Conservation (phyloP, 2,797 vertebrate species). For the Balearica regulorum region DNA sequence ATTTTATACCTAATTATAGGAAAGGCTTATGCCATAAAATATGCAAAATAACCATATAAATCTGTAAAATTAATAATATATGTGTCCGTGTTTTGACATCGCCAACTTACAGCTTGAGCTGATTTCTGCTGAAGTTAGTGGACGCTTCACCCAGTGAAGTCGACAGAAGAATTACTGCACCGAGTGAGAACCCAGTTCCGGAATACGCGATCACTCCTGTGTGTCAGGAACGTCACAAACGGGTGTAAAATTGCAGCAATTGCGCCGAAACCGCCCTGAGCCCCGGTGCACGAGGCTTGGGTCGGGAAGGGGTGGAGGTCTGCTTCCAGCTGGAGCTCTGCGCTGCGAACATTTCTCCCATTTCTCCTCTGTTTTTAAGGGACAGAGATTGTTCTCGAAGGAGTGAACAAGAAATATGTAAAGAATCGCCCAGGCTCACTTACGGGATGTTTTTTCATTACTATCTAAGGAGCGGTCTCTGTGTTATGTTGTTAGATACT, state of each 20-base stretch:
- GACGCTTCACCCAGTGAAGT: not conserved
- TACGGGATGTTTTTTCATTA: not conserved
- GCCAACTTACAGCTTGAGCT: not conserved
- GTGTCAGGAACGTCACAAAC: not conserved
- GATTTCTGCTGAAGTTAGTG: not conserved
- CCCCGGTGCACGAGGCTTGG: accelerated
- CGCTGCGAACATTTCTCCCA: not conserved
- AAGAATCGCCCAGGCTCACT: not conserved
- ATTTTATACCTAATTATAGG: not conserved
- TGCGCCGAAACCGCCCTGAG: not conserved
- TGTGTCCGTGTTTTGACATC: not conserved
- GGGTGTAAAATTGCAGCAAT: not conserved
- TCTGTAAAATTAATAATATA: not conserved
- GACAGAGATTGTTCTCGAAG: not conserved
- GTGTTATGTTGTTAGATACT: not conserved
- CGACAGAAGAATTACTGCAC: not conserved
- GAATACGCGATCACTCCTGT: not conserved
- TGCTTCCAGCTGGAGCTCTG: not conserved
- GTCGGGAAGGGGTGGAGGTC: not conserved
- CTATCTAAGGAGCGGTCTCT: conserved; percentile 11
- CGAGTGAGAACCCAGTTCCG: not conserved
- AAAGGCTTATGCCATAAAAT: not conserved
- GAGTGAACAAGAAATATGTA: not conserved
- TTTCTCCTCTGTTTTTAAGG: not conserved
- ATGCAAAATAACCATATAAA: not conserved